Conservation (phyloP, 2,888 invertebrate species). For the Eurois occulta region DNA sequence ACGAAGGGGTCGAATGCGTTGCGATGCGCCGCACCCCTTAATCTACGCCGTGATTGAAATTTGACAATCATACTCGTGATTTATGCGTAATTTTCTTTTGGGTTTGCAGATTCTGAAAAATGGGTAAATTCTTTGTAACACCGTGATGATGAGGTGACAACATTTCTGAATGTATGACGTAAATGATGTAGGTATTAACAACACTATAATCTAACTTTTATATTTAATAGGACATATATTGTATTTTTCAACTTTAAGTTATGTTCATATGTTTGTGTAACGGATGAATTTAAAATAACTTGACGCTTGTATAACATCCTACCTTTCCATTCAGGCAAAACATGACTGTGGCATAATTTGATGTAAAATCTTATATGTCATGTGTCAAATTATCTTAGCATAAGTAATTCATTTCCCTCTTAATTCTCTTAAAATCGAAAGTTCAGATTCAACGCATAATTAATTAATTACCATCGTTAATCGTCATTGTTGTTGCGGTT, state of each 20-base stretch:
- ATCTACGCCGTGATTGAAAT: conserved; percentile 31
- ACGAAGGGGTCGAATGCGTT: conserved; percentile 28
- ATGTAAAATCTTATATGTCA: background rate
- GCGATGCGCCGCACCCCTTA: conserved; percentile 41
- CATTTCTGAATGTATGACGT: conserved; percentile 1
- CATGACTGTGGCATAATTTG: background rate
- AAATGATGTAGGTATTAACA: background rate
- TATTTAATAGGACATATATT: background rate
- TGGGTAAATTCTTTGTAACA: background rate
- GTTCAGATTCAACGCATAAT: background rate
- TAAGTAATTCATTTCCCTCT: background rate
- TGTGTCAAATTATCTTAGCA: background rate
- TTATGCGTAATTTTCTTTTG: conserved; percentile 7
- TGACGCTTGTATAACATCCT: background rate
- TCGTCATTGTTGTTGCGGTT: too few species aligned
- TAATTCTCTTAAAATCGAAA: background rate
- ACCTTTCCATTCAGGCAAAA: background rate
- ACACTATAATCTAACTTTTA: background rate
- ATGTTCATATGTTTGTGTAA: background rate
- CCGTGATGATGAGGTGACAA: background rate
- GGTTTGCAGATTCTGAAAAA: background rate
- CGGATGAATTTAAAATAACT: background rate
- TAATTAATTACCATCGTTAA: background rate
- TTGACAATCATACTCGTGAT: conserved; percentile 12
- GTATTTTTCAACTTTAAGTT: background rate